Base-by-base conservation (phyloP, 2,113 vertebrate species). In the Calonectris borealis region DNA sequence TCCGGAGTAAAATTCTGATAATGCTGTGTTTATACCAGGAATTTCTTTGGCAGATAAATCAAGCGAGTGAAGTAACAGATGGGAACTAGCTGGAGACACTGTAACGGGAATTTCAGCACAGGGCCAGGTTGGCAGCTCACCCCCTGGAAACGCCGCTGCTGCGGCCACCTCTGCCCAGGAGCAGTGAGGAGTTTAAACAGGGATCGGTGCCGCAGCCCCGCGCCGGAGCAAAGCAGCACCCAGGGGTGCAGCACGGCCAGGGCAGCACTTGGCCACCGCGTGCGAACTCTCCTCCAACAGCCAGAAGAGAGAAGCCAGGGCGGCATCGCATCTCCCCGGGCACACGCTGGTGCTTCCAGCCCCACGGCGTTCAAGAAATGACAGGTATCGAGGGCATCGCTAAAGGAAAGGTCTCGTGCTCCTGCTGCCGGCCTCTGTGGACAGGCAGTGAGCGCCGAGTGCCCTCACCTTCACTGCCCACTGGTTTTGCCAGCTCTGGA, bases 11-110 rank as follows among this genome's bases (percentile, higher is more conserved):
- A 83, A 79, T 72, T 88, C 78, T 88, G 95, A 92, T 96, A 94
- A 73, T 86, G 65, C 66, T 89, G 65, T 96, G 96, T 97, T 97
- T 96, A 96, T 79, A 94, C 38, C 92, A 95, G 86, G 88, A 96
- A 91, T 94, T 95, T 97, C 82, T 96, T 83, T 78, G 89, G 88
- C 91, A 93, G 92, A 91, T 96, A 90, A 95, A 96, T 95, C 86
- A 73, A 66, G 55, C 13, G 57, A 88, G 70, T 44, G 62, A 92
- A 94, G 73, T 49, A 96, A 72, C 78, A 95, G 92, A 95, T 94
- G 94, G 58, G 80, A 96, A 70, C 65, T 73, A 22, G 46, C 78
- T 21, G 70, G 66, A 89, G 84, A 95, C 61, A 25, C 71, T 11
- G 34, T 4, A 79, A 42, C 0, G 7, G 86, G 92, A 78, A 73